Evolutionary conservation across 2,888 invertebrate species (phyloP), one percentile per base, ranked within the genome.

Genomic region (Drosophila nr. medialis): DNA sequence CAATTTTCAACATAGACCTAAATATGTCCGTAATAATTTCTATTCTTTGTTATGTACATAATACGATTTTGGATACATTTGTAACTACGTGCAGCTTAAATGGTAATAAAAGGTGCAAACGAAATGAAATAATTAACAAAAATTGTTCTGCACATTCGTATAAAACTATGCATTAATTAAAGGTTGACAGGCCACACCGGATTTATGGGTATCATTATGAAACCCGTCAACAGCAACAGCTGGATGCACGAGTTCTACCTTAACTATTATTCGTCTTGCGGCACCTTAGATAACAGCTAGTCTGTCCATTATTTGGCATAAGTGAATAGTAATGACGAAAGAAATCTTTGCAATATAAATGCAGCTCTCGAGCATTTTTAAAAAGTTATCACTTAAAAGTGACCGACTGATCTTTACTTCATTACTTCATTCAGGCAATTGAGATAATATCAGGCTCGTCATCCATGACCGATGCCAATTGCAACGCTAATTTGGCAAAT

Each of bases 391-490:
- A 10, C 18, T 49, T 29, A 5, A 10, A 49, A 50, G 11, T 50
- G 29, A 6, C 6, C 27, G 18, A 50, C 6, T 40, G 38, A 15
- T 38, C 38, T 18, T 18, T 18, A 18, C 38, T 21, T n/a, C n/a
- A n/a, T n/a, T n/a, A n/a, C 13, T 15, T 56, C 48, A 49, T 72
- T 66, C 21, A 72, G 45, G 34, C 53, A 34, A 38, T 34, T 30
- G 30, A 15, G n/a, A 45, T 61, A 1, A 63, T 56, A 61, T 65
- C 18, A 50, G 34, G 30, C 30, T 30, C 30, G 64, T 72, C 63
- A 49, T 45, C 64, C 81, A 60, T 63, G 50, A 18, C 81, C 34
- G 81, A 84, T 84, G 70, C 21, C 56, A 77, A 80, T 84, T 81
- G 67, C 58, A 70, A 80, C 67, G 81, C 82, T 67, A 72, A 82